Evolutionary conservation across 2,797 vertebrate genomes (phyloP).

Genomic region (Gastrophryne carolinensis): DNA sequence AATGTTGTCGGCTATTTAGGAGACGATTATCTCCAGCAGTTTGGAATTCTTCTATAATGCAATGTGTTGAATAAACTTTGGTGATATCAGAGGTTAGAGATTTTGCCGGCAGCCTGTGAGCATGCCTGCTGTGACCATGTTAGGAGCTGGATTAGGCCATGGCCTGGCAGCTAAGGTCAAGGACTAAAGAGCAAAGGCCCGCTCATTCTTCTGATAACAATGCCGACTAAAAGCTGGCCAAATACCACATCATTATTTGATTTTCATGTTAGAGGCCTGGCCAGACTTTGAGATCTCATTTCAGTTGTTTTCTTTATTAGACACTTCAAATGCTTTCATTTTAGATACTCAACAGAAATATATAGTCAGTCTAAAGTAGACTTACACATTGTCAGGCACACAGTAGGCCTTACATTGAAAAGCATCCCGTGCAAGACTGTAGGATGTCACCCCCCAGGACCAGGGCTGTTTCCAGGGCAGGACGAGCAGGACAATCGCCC

Average conservation of each 20-base stretch:
- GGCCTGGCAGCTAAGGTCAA: conserved; percentile 65
- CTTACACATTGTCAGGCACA: too few relatives aligned
- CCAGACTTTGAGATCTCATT: conserved; percentile 63
- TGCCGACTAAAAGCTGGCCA: conserved; percentile 63
- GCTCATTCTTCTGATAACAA: conserved; percentile 66
- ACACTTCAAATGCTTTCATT: conserved; percentile 37
- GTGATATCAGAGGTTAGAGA: conserved; percentile 65
- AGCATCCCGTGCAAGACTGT: too few relatives aligned
- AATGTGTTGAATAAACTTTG: conserved; percentile 62
- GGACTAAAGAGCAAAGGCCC: conserved; percentile 66
- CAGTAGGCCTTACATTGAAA: too few relatives aligned
- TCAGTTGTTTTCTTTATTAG: conserved; percentile 62
- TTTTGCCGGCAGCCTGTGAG: conserved; percentile 63
- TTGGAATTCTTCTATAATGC: conserved; percentile 54
- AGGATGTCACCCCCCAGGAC: too few relatives aligned
- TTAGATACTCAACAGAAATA: conserved; percentile 43
- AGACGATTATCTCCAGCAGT: conserved; percentile 37
- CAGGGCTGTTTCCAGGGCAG: too few relatives aligned
- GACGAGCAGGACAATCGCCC: too few relatives aligned
- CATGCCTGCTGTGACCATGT: conserved; percentile 65
- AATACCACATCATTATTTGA: conserved; percentile 63
- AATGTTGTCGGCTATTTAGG: conserved; percentile 40
- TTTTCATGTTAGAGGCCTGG: conserved; percentile 63
- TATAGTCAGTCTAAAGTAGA: too few relatives aligned
- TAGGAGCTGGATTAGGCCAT: conserved; percentile 69